Base-by-base conservation (phyloP, 2,113 vertebrate genomes). In the Pteropus alecto region DNA sequence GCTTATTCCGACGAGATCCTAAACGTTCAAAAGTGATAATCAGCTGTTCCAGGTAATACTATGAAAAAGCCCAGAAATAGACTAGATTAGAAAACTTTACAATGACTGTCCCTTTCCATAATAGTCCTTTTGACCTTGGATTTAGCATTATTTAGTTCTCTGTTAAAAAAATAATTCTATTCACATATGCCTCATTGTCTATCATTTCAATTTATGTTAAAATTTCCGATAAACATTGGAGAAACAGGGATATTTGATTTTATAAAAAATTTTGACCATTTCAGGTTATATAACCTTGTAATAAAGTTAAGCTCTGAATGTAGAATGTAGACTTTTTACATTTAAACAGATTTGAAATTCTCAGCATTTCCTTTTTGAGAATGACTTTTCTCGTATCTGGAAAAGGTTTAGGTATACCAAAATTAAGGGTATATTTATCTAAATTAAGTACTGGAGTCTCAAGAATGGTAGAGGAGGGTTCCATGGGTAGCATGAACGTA, bases 281-380 rank as follows among this genome's bases (percentile, higher is more conserved):
- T 46, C 19, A 82, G 54, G 35, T 88, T 77, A 88, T 67, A 82
- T 67, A 82, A 46, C 56, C 60, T 94, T 82, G 5, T 78, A 58
- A 74, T 58, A 78, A 78, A 94, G 43, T 86, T 90, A 94, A 93
- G 51, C 38, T 92, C 43, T 81, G 58, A 84, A 92, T 65, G 30
- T 79, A 41, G 85, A 70, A 43, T 94, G 38, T 74, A 35, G 61
- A 73, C 51, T 67, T 94, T 93, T 85, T 19, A 33, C 67, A 92
- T 83, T 73, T 85, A 60, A 94, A 77, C 24, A 43, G 35, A 90
- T 91, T 46, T 85, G 61, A 95, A 95, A 85, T 90, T 94, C n/a
- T 95, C 85, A 95, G 73, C 88, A 83, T 87, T 91, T 96, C 58
- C 54, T 83, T 94, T 95, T 77, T 63, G n/a, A 77, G 15, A 19